Base-by-base conservation (phyloP, 2,797 vertebrate genomes). In the Enteromius unitaeniatus region DNA sequence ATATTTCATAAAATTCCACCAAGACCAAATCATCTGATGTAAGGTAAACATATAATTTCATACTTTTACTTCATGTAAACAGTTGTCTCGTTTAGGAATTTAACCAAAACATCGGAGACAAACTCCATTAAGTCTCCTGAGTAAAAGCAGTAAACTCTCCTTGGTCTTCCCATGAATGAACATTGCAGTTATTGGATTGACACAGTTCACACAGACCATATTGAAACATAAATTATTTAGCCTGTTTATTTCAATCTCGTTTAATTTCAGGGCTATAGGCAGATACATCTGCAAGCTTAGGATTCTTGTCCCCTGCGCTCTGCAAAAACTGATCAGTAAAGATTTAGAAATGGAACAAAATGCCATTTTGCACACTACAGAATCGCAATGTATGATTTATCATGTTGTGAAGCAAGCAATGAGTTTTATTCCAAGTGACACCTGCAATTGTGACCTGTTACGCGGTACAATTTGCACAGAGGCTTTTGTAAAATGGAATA, bases 401-500 rank as follows among this genome's bases (percentile, higher is more conserved):
- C 65, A 26, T 37, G 26, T 72, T 78, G 51, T 3, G 3, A 70
- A 62, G 45, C 58, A 53, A 75, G 47, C 4, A 49, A 55, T 79
- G 70, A 65, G 21, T 64, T 84, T 78, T 78, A 84, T 84, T 84
- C 14, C 2, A 49, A 47, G 40, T 47, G 75, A 84, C 75, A 78
- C 5, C 34, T 26, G 40, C 37, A 72, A 60, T 37, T 62, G 65
- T 53, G 28, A 79, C 68, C 45, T 14, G 49, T 81, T 28, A 19
- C 34, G 10, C 34, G 42, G 67, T 42, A 45, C n/a, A 60, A 72
- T 70, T 70, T 70, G 51, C 4, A 2, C 40, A 9, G 21, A 78
- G 19, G 49, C 34, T 76, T 26, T 45, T 51, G 67, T 26, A 49
- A 78, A 84, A 62, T 60, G 42, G 28, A 72, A 62, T 15, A 34